Evolutionary conservation across 1,140 invertebrate genomes (phyloP).

Genomic region (Drosophila nigrodunni): DNA sequence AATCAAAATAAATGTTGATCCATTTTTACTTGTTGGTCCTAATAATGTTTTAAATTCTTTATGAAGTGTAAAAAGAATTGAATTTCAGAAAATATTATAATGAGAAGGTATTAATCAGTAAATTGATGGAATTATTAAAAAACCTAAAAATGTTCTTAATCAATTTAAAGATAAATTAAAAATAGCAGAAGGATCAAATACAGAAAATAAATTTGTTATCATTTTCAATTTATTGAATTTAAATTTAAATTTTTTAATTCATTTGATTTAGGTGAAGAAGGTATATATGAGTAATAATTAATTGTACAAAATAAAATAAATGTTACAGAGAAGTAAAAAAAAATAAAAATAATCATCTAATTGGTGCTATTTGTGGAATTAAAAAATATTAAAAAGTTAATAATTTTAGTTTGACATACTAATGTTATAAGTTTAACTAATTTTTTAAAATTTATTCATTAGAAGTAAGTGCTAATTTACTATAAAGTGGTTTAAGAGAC

Average conservation of each 20-base stretch:
- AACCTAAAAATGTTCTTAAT: conserved; percentile 85
- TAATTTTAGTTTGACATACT: conserved; percentile 87
- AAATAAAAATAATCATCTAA: conserved; percentile 86
- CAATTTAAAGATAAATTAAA: conserved; percentile 86
- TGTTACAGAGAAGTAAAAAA: conserved; percentile 85
- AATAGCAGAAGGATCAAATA: conserved; percentile 85
- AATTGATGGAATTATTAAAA: conserved; percentile 85
- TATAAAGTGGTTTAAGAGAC: conserved; percentile 86
- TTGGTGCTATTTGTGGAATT: conserved; percentile 86
- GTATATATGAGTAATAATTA: conserved; percentile 84
- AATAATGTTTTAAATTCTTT: conserved; percentile 86
- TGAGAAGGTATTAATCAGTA: conserved; percentile 86
- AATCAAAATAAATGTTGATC: conserved; percentile 85
- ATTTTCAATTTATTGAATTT: conserved; percentile 85
- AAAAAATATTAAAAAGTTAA: conserved; percentile 86
- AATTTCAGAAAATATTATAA: conserved; percentile 84
- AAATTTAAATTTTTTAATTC: conserved; percentile 78
- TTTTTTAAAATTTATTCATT: conserved; percentile 85
- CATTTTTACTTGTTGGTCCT: conserved; percentile 80
- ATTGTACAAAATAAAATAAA: conserved; percentile 85
- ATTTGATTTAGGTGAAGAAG: conserved; percentile 56
- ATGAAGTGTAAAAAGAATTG: conserved; percentile 84
- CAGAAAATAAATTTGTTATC: conserved; percentile 86
- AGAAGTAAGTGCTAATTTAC: conserved; percentile 86
- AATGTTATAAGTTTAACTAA: conserved; percentile 86